Evolutionary conservation across 2,888 invertebrate genomes (phyloP).

Genomic region (Matsumyia berberina): DNA sequence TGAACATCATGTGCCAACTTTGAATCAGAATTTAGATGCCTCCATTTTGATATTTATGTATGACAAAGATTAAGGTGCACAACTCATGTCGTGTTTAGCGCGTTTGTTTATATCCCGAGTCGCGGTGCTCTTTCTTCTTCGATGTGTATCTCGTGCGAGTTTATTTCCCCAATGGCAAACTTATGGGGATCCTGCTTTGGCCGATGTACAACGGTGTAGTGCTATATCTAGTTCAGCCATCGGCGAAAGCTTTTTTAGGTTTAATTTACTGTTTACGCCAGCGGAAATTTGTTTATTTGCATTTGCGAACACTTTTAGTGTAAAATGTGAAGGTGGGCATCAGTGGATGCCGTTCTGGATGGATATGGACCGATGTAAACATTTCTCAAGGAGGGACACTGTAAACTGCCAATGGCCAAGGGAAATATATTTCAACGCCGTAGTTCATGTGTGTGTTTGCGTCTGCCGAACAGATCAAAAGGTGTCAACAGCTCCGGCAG

Average conservation of each 20-base stretch:
- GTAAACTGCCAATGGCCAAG: slow-evolving; percentile 18
- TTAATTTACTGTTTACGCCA: slow-evolving; percentile 45
- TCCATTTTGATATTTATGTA: too few species aligned
- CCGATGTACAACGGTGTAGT: background rate
- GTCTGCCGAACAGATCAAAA: slow-evolving; percentile 51
- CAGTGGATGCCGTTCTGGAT: slow-evolving; percentile 9
- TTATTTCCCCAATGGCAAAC: slow-evolving; percentile 28
- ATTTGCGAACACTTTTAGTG: slow-evolving; percentile 50
- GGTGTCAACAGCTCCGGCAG: slow-evolving; percentile 36
- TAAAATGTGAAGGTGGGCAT: slow-evolving; percentile 6
- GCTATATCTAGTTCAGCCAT: slow-evolving; percentile 2
- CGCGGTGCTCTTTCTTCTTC: slow-evolving; percentile 9
- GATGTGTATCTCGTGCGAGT: slow-evolving; percentile 5
- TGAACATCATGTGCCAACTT: too few species aligned
- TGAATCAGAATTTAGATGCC: too few species aligned
- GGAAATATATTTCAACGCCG: slow-evolving; percentile 38
- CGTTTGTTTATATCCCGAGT: too few species aligned
- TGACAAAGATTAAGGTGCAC: too few species aligned
- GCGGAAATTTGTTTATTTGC: slow-evolving; percentile 58
- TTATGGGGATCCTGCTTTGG: slow-evolving; percentile 6
- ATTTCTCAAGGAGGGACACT: slow-evolving; percentile 28
- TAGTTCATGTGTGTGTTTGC: slow-evolving; percentile 29
- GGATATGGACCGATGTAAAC: slow-evolving; percentile 40
- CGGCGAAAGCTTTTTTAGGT: slow-evolving; percentile 11
- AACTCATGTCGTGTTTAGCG: too few species aligned